phyloP scores from a whole-genome alignment of 1,140 invertebrate species.

The Homarus americanus region DNA sequence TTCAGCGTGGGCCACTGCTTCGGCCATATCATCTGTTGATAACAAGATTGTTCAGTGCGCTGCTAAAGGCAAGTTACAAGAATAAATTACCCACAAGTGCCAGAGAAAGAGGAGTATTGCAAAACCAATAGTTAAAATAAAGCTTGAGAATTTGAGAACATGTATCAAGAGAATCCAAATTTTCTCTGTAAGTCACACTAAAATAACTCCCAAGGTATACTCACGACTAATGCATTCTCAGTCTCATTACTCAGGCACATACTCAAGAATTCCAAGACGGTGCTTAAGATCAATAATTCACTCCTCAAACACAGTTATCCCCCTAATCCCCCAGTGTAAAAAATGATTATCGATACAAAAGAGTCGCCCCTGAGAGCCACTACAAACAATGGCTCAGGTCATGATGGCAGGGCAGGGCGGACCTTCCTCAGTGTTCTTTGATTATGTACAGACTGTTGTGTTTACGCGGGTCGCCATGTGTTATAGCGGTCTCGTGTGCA shows the following conservation, averaged over 20 bases:
- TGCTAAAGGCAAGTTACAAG: no score
- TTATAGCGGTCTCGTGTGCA: background rate
- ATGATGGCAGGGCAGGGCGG: background rate
- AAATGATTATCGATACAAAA: background rate
- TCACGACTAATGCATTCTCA: background rate
- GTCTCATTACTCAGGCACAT: background rate
- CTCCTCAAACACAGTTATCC: background rate
- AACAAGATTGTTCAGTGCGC: no score
- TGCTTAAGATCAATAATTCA: background rate
- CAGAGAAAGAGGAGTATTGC: no score
- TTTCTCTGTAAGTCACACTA: no score
- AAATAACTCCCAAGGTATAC: background rate
- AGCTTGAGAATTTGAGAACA: no score
- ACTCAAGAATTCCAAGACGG: background rate
- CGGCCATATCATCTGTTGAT: slow-evolving; percentile 54
- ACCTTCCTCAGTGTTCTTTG: background rate
- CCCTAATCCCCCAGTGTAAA: background rate
- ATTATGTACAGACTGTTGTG: background rate
- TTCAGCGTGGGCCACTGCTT: slow-evolving; percentile 64
- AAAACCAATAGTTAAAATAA: no score
- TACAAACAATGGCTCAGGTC: background rate
- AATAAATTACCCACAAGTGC: no score
- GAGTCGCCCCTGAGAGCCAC: background rate
- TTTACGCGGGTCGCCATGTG: background rate
- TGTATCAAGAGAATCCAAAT: no score